Conservation (phyloP, 2,113 vertebrate species). For the Hyperopisus bebe region DNA sequence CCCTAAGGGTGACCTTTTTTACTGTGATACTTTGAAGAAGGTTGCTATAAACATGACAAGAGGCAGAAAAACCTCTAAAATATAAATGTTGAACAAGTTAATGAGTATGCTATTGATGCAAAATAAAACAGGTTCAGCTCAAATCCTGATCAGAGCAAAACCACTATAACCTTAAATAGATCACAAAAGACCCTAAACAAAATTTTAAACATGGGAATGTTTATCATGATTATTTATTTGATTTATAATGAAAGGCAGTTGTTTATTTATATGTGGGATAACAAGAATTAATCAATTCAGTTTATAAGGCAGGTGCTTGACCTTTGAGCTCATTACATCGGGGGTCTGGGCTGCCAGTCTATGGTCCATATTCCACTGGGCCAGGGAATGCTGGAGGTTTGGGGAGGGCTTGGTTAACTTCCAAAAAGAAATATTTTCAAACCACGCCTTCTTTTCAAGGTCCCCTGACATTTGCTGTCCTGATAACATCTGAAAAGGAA, state of each 20-base stretch:
- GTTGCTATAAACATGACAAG: background rate
- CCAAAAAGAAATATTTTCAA: background rate
- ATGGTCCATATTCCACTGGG: background rate
- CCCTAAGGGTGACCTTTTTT: background rate
- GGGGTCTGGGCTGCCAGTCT: background rate
- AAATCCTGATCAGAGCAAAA: background rate
- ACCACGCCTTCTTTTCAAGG: background rate
- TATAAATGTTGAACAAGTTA: background rate
- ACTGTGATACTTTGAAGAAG: background rate
- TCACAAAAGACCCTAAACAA: background rate
- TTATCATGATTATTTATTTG: background rate
- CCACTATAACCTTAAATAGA: background rate
- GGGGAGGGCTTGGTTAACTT: background rate
- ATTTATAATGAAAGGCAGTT: background rate
- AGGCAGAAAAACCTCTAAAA: background rate
- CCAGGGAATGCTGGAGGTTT: background rate
- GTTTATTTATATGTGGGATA: background rate
- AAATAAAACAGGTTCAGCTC: background rate
- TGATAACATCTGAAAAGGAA: background rate
- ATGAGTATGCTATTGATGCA: background rate
- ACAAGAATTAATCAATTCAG: background rate
- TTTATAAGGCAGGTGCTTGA: background rate
- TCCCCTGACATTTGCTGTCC: background rate
- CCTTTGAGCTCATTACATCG: background rate
- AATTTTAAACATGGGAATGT: background rate